phyloP scores from a whole-genome alignment of 2,888 invertebrate species.

The Hypena proboscidalis region DNA sequence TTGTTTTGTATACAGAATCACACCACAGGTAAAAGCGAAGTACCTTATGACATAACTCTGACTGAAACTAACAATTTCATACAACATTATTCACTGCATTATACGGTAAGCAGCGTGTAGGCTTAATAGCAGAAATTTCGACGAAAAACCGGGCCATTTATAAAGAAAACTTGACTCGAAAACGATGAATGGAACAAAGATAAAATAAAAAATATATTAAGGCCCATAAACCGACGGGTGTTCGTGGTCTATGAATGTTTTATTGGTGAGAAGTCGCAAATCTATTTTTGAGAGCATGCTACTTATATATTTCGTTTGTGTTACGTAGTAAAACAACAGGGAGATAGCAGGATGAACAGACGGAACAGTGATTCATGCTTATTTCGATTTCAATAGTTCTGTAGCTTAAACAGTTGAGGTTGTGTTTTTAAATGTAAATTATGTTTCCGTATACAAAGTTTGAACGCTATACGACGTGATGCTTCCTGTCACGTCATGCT shows the following conservation, averaged over 20 bases:
- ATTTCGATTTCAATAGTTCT: too few relatives aligned
- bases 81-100: neutral
- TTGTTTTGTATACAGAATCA: too few relatives aligned
- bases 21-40: too few relatives aligned
- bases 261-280: constrained; percentile 46
- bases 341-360: constrained; percentile 8
- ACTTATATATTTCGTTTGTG: constrained; percentile 29
- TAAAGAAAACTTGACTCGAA: constrained; percentile 50
- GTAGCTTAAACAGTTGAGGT: too few relatives aligned
- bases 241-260: constrained; percentile 56
- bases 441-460: too few relatives aligned
- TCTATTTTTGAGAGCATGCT: constrained; percentile 42
- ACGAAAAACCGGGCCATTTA: constrained; percentile 41
- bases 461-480: constrained; percentile 12
- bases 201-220: constrained; percentile 64
- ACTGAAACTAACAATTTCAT: neutral
- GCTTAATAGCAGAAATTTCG: constrained; percentile 21
- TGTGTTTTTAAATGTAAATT: too few relatives aligned
- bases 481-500: constrained; percentile 21
- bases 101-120: constrained; percentile 5
- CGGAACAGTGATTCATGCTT: too few relatives aligned
- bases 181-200: constrained; percentile 55
- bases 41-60: too few relatives aligned
- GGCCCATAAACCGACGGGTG: constrained; percentile 52
- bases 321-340: constrained; percentile 18